Conservation (phyloP, 2,113 vertebrate genomes). For the Anarhynchus alexandrinus region DNA sequence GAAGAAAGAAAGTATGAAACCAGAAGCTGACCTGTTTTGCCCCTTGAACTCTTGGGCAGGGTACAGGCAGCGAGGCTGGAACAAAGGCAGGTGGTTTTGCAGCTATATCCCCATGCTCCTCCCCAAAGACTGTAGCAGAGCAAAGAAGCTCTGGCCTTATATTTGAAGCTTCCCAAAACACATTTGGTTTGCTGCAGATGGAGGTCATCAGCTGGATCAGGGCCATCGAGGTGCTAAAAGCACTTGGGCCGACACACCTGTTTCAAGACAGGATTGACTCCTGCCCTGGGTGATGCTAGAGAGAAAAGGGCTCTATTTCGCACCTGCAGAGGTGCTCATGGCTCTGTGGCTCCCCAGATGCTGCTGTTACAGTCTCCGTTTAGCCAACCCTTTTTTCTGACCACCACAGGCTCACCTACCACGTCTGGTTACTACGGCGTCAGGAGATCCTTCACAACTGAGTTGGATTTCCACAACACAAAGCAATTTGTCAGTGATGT, state of each 20-base stretch:
- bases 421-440: constrained; percentile 80
- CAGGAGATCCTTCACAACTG: constrained; percentile 82
- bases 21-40: not conserved
- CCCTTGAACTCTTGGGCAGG: not conserved
- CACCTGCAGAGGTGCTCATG: not conserved
- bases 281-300: not conserved
- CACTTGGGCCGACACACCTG: not conserved
- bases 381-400: not conserved
- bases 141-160: not conserved
- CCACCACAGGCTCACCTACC: constrained; percentile 79
- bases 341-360: not conserved
- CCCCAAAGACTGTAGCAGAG: not conserved
- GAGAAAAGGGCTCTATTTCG: not conserved
- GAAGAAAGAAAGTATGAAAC: not conserved
- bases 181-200: not conserved
- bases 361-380: not conserved
- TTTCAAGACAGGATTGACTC: not conserved
- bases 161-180: not conserved
- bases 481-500: constrained; percentile 81
- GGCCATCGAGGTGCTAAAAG: not conserved
- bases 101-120: not conserved
- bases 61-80: not conserved
- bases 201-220: not conserved
- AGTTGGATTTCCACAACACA: constrained; percentile 80
- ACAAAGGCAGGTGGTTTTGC: not conserved